A percentile compares a stretch with the other conserved stretches of the same genome.
These are phyloP conservation scores for Philonicus albiceps DNA, from an alignment of 2,888 invertebrate genomes.

Conservation along the genomic window DNA sequence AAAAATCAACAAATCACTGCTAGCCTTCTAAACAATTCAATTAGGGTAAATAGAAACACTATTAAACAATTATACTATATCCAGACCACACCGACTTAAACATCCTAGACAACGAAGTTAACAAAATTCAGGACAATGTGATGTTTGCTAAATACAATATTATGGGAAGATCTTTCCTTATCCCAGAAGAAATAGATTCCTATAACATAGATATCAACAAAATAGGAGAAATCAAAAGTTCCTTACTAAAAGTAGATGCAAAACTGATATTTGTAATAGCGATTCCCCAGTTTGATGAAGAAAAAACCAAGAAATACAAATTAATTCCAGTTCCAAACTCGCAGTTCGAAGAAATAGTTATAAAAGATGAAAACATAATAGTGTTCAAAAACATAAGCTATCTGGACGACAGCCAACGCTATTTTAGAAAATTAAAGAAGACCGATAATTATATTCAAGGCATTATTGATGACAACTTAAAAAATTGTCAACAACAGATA, in stretches of 20 bases:
- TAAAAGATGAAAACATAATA: neutral
- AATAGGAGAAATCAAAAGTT: neutral
- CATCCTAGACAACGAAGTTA: neutral
- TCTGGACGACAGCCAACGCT: neutral
- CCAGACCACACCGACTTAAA: neutral
- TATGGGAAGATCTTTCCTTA: neutral
- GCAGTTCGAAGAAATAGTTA: neutral
- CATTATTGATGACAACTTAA: neutral
- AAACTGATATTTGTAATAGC: neutral
- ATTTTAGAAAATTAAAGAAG: neutral
- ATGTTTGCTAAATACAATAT: slow-evolving; percentile 16
- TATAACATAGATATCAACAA: neutral
- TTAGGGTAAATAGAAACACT: neutral
- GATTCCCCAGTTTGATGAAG: neutral
- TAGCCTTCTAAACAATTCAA: neutral
- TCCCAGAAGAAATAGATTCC: neutral
- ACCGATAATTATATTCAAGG: neutral
- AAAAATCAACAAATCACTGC: neutral
- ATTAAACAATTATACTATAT: neutral
- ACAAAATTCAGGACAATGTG: slow-evolving; percentile 1
- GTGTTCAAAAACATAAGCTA: neutral
- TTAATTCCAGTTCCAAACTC: neutral
- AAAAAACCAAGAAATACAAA: neutral
- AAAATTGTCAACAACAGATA: neutral
- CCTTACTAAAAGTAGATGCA: neutral